phyloP scores from a whole-genome alignment of 2,888 invertebrate genomes.

The Cerastis rubricosa region DNA sequence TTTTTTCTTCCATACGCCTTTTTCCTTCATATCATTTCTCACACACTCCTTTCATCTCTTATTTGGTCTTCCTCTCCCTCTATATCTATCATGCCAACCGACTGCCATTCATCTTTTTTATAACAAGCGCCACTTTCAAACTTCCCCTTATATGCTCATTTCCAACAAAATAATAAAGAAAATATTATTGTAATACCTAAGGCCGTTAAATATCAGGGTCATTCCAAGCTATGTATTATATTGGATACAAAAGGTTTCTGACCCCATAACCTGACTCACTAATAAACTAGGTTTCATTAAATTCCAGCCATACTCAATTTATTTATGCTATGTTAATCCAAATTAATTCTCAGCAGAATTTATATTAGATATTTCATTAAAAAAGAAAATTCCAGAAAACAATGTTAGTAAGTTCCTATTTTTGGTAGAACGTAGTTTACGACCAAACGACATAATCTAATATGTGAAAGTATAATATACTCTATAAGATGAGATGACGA shows the following conservation, averaged over 20 bases:
- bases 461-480: not conserved
- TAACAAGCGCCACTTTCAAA: too few species aligned
- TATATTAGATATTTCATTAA: not conserved
- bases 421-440: not conserved
- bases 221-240: not conserved
- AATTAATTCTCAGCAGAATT: not conserved
- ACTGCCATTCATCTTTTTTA: too few species aligned
- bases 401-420: not conserved
- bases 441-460: not conserved
- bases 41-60: too few species aligned
- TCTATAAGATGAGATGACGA: not conserved
- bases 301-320: not conserved
- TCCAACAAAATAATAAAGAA: too few species aligned
- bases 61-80: too few species aligned
- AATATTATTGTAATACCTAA: not conserved
- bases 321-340: conserved; percentile 1
- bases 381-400: not conserved
- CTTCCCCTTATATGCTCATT: too few species aligned
- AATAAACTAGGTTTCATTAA: conserved; percentile 3
- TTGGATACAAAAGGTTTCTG: not conserved
- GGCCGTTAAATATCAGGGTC: conserved; percentile 1
- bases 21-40: too few species aligned
- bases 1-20: too few species aligned
- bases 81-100: too few species aligned
- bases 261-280: not conserved